A percentile compares a stretch with the other conserved stretches of the same genome.
Conservation (phyloP, 1,140 invertebrate genomes). For the Pseudoatta argentina region DNA sequence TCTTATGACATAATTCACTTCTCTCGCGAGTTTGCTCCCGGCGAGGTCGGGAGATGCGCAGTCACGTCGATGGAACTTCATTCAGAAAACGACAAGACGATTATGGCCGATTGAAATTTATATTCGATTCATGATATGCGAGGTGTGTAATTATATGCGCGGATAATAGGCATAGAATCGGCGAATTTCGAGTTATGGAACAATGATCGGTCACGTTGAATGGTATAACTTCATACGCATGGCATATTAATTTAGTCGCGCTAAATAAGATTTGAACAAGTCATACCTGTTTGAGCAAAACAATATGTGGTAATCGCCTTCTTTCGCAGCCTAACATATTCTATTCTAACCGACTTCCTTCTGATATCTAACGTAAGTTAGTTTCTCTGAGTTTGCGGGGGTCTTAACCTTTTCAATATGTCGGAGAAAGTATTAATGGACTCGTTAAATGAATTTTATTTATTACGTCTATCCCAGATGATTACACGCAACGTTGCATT, state of each 20-base stretch:
- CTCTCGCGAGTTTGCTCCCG: slow-evolving; percentile 28
- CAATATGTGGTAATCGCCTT: background rate
- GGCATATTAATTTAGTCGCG: slow-evolving; percentile 28
- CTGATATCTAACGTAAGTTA: slow-evolving; percentile 28
- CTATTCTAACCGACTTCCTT: slow-evolving; percentile 31
- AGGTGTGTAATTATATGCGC: slow-evolving; percentile 6
- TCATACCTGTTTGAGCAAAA: background rate
- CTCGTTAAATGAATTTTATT: slow-evolving; percentile 48
- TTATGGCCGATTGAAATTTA: slow-evolving; percentile 52
- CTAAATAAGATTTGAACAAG: slow-evolving; percentile 17
- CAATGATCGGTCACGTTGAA: slow-evolving; percentile 21
- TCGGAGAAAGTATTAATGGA: slow-evolving; percentile 59
- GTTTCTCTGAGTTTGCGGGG: slow-evolving; percentile 57
- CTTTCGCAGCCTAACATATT: background rate
- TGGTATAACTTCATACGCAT: background rate
- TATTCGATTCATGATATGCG: slow-evolving; percentile 17
- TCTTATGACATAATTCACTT: slow-evolving; percentile 63
- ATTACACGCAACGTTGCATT: background rate
- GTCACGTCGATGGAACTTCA: slow-evolving; percentile 50
- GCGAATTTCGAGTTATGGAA: background rate
- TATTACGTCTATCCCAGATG: background rate
- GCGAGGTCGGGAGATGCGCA: slow-evolving; percentile 24
- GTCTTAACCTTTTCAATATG: slow-evolving; percentile 55
- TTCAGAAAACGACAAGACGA: slow-evolving; percentile 56
- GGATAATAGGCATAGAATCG: slow-evolving; percentile 23